These are phyloP conservation scores for Pseudomugil tenellus DNA, from an alignment of 2,797 vertebrate genomes.

Conservation along the genomic window DNA sequence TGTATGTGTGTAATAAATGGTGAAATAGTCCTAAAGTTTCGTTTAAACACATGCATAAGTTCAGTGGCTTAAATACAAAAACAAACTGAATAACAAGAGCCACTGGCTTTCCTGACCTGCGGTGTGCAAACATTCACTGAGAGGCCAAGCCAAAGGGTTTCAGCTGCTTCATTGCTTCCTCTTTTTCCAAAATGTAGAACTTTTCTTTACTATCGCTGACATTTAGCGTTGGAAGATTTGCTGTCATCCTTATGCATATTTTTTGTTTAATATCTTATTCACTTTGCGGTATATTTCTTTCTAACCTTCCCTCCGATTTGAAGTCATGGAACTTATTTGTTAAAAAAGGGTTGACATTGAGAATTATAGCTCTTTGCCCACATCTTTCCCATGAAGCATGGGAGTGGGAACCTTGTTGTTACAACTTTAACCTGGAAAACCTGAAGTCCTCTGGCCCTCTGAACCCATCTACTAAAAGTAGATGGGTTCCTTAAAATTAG, in stretches of 20 bases:
- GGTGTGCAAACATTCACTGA: neutral
- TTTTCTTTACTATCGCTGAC: neutral
- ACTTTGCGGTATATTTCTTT: neutral
- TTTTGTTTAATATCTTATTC: neutral
- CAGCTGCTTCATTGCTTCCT: constrained; percentile 19
- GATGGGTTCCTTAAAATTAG: too few relatives aligned
- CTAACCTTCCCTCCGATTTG: neutral
- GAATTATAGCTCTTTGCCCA: constrained; percentile 14
- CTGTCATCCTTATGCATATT: neutral
- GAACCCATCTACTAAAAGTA: too few relatives aligned
- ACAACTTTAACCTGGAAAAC: too few relatives aligned
- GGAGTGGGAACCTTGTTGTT: too few relatives aligned
- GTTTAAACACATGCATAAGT: neutral
- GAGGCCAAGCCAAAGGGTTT: constrained; percentile 21
- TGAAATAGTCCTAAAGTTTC: too few relatives aligned
- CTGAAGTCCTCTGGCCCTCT: too few relatives aligned
- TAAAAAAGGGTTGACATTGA: constrained; percentile 50
- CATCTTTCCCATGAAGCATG: neutral
- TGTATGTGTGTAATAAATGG: too few relatives aligned
- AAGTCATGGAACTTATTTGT: constrained; percentile 21
- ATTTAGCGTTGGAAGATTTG: neutral
- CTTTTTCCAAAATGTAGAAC: constrained; percentile 2
- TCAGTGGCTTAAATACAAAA: constrained; percentile 1
- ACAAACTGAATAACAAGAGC: neutral
- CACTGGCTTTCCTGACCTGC: neutral